Base-by-base conservation (phyloP, 2,113 vertebrate genomes). In the Lepisosteus oculatus region DNA sequence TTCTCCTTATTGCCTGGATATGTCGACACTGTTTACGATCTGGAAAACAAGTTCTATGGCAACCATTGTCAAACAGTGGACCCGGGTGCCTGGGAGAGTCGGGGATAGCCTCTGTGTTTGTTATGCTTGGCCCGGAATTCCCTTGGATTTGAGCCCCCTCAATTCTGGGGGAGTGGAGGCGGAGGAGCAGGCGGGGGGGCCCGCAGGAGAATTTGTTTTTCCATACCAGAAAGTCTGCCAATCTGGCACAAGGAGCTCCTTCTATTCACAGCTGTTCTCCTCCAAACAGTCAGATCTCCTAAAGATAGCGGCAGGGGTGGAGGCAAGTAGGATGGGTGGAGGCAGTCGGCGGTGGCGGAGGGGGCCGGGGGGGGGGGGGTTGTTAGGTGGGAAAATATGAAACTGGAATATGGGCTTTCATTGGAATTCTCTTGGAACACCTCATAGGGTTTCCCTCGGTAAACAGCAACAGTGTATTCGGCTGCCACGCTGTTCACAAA, bases 91-190 rank as follows among this genome's bases (percentile, higher is more conserved):
- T 86, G 83, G 90, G 92, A 89, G 86, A 89, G 88, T 83, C 84
- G 90, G 93, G 94, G 93, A 94, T 95, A 95, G 93, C 93, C 93
- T 83, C 83, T 89, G 89, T 94, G 93, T 95, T 94, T 95, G 92
- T 93, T 94, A 87, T 90, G 81, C 83, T 95, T 94, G 93, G 95
- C 93, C 55, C n/a, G 45, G 4, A 72, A 86, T 80, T 77, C 78
- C 86, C 78, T 88, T 92, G 90, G 90, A 90, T 86, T 74, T 78
- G 69, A 68, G 84, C 87, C 89, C 29, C 83, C 85, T 84, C 80
- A 76, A 87, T 91, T 93, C 89, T 88, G 88, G 67, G 80, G 91
- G 89, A 86, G 90, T 90, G 90, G 92, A 1, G 29, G 29, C 29
- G 29, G 29, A 29, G 29, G 80, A 91, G 89, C 86, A 89, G 90